Base-by-base conservation (phyloP, 2,888 invertebrate species). In the Agrotis exclamationis region DNA sequence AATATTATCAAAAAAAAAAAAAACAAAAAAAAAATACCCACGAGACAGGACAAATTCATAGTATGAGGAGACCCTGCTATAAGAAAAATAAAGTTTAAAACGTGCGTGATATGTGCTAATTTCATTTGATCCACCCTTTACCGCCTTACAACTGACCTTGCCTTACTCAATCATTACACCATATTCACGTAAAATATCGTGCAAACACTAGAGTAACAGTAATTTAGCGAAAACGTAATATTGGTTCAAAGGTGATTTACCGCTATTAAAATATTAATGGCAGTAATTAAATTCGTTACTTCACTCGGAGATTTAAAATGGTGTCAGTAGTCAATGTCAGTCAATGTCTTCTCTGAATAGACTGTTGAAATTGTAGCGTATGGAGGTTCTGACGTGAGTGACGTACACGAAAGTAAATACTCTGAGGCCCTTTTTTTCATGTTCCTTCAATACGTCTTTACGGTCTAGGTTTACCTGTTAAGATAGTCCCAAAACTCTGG, bases 171-270 rank as follows among this genome's bases (percentile, higher is more conserved):
- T 28, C 13, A 18, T 74, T 78, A 78, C 60, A 44, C 50, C 78
- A 74, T 54, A 39, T n/a, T 50, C 45, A 51, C 47, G 4, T 56
- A 56, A 28, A 53, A 60, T 79, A 71, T 74, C 74, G 78, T 74
- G 74, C 74, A 59, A 69, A 73, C 20, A 59, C 9, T 1, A 5
- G 14, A 72, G 79, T 71, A 76, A 58, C 20, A 71, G 39, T 53
- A 50, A 53, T 74, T 57, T 51, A 58, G 47, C 53, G 57, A 56
- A 75, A 79, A 59, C 39, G 39, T 39, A 44, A 72, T 72, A 75
- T 59, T 78, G 59, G 73, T 75, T 79, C 73, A 75, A 73, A 72
- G 75, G 75, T 79, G 79, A 53, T 79, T 63, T 79, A 47, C 44
- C 48, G 51, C 50, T 73, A 79, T 72, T 59, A 50, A 63, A 75